phyloP scores from a whole-genome alignment of 1,140 invertebrate genomes.

The Calliphora vicina region DNA sequence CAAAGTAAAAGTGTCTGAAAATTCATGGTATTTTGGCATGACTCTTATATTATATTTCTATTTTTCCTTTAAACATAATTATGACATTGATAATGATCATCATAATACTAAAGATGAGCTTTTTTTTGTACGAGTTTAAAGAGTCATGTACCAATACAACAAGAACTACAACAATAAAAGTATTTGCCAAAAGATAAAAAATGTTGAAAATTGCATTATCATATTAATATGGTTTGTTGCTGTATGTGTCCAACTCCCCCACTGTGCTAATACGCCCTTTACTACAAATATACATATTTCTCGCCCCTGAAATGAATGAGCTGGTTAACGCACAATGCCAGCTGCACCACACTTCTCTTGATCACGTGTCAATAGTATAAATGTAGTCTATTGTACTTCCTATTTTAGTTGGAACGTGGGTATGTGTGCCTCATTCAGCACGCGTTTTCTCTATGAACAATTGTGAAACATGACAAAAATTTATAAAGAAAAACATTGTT shows the following conservation, averaged over 20 bases:
- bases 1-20: neutral
- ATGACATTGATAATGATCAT: neutral
- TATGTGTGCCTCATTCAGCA: neutral
- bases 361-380: neutral
- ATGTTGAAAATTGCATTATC: neutral
- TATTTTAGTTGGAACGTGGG: neutral
- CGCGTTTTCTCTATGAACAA: neutral
- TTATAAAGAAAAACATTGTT: too few relatives aligned
- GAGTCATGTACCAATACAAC: neutral
- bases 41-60: neutral
- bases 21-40: neutral
- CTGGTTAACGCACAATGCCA: too few relatives aligned
- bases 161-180: too few relatives aligned
- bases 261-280: too few relatives aligned
- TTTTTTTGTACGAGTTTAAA: neutral
- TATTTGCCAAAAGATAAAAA: too few relatives aligned
- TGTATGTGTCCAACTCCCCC: neutral
- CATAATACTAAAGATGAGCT: neutral
- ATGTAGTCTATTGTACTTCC: neutral
- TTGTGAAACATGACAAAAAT: neutral
- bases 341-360: neutral
- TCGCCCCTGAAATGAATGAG: too few relatives aligned
- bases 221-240: neutral
- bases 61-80: neutral
- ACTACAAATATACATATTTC: too few relatives aligned